These are phyloP conservation scores for Trachymyrmex cornetzi DNA, from an alignment of 1,140 invertebrate genomes.

Conservation along the genomic window DNA sequence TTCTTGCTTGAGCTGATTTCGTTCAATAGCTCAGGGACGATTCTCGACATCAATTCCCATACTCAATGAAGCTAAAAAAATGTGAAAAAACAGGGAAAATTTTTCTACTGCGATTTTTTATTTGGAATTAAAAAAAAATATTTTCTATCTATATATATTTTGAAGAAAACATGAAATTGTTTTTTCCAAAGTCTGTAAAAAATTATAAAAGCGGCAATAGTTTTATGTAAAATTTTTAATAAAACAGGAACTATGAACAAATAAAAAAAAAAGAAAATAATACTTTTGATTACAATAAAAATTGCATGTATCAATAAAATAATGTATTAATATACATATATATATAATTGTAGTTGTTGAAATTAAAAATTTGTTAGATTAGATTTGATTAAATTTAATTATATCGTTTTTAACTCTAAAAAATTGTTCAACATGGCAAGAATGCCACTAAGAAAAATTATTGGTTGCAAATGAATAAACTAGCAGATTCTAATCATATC, in stretches of 20 bases:
- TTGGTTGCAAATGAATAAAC: too few species aligned
- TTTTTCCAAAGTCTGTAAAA: not conserved
- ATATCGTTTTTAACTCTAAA: not conserved
- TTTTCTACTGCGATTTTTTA: not conserved
- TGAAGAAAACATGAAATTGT: not conserved
- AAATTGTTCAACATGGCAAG: not conserved
- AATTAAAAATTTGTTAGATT: not conserved
- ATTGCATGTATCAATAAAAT: not conserved
- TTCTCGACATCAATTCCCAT: not conserved
- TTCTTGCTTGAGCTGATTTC: slow-evolving; percentile 17
- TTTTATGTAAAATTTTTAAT: not conserved
- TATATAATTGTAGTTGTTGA: not conserved
- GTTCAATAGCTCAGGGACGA: not conserved
- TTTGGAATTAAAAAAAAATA: not conserved
- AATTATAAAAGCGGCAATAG: too few species aligned
- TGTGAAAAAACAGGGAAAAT: not conserved
- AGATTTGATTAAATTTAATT: not conserved
- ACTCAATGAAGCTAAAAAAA: not conserved
- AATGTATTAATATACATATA: too few species aligned
- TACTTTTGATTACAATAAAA: not conserved
- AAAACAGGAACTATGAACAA: not conserved
- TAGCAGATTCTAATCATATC: too few species aligned
- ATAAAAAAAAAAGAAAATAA: not conserved
- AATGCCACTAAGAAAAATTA: not conserved
- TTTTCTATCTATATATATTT: not conserved